Percentiles rank a stretch among this genome's conserved stretches.
phyloP scores from a whole-genome alignment of 2,113 vertebrate genomes.

The Australoheros scitulus region DNA sequence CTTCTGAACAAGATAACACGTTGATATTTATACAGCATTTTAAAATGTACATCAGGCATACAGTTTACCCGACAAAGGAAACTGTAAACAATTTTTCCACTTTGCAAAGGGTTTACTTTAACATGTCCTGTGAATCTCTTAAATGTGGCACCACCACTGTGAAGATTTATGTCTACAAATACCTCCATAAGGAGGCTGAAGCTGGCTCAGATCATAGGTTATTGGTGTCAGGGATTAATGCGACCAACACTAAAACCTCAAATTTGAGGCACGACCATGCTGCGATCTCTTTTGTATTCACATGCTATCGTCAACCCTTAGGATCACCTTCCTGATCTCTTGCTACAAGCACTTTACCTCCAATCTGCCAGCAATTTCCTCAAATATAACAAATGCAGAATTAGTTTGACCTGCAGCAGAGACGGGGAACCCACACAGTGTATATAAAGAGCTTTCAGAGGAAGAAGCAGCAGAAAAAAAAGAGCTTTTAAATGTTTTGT shows the following conservation, averaged over 20 bases:
- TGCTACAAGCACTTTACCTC: constrained; percentile 50
- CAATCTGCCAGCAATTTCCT: constrained; percentile 54
- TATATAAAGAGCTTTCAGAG: constrained; percentile 26
- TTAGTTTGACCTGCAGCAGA: constrained; percentile 66
- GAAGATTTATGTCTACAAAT: constrained; percentile 41
- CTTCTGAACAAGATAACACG: background rate
- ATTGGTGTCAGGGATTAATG: constrained; percentile 51
- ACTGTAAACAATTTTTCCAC: background rate
- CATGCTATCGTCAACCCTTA: background rate
- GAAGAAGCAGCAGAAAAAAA: background rate
- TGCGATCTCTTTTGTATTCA: constrained; percentile 54
- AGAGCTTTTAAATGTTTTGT: constrained; percentile 34
- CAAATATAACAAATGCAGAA: constrained; percentile 65
- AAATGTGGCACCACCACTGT: constrained; percentile 10
- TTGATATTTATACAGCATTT: background rate
- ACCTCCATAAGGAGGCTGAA: constrained; percentile 15
- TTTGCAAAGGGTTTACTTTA: background rate
- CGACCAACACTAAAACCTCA: constrained; percentile 48
- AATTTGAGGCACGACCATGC: constrained; percentile 35
- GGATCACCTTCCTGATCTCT: constrained; percentile 59
- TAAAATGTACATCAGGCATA: background rate
- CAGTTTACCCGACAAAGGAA: background rate
- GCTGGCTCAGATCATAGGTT: constrained; percentile 37
- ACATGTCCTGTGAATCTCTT: constrained; percentile 8
- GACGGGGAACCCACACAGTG: constrained; percentile 13